A percentile compares a stretch with the other conserved stretches of the same genome.
Evolutionary conservation across 2,888 invertebrate species (phyloP).

Genomic region (Hypercompe scribonia): DNA sequence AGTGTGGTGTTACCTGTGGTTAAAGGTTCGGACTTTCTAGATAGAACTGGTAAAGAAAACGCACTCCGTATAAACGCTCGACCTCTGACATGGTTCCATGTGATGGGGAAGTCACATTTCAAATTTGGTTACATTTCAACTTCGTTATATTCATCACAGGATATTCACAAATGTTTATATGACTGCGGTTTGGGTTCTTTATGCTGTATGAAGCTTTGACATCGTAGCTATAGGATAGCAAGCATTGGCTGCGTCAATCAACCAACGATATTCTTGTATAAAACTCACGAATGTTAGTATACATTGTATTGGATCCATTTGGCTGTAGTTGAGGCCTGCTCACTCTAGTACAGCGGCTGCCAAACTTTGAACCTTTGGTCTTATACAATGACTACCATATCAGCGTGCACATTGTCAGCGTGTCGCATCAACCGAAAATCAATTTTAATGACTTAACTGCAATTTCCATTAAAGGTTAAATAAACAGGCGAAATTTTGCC

Average conservation of each 20-base stretch:
- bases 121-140: constrained; percentile 12
- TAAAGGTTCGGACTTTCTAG: background rate
- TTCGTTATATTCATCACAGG: background rate
- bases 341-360: background rate
- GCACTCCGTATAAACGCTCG: background rate
- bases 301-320: constrained; percentile 71
- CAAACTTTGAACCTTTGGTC: background rate
- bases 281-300: constrained; percentile 64
- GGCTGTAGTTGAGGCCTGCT: constrained; percentile 8
- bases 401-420: background rate
- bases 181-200: constrained; percentile 13
- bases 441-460: background rate
- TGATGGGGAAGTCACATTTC: constrained; percentile 9
- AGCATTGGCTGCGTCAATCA: constrained; percentile 72
- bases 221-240: constrained; percentile 73
- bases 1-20: background rate
- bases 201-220: constrained; percentile 74
- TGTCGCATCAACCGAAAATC: background rate
- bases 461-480: background rate
- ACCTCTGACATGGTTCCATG: background rate
- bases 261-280: constrained; percentile 74
- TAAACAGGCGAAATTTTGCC: background rate
- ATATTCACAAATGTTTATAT: background rate
- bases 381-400: background rate
- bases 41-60: constrained; percentile 1